Conservation (phyloP, 2,888 invertebrate species). For the Cryptocheilus praepositus region DNA sequence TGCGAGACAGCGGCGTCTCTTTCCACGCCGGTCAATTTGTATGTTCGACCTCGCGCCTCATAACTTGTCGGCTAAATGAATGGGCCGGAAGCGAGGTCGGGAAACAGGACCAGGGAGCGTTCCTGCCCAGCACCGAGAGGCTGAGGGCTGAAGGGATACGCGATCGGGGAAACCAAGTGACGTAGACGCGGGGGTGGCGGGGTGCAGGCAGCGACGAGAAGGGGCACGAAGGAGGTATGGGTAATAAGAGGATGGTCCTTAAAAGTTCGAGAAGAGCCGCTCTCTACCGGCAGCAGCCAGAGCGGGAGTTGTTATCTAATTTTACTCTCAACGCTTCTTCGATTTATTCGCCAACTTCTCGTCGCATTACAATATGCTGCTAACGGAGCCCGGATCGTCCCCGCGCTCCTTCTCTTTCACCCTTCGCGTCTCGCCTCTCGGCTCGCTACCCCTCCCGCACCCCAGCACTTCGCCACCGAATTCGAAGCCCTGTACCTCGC, state of each 20-base stretch:
- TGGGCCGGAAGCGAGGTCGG: conserved; percentile 42
- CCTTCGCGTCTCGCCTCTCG: conserved; percentile 18
- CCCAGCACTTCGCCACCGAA: not conserved
- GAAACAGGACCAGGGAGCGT: conserved; percentile 23
- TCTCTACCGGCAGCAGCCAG: conserved; percentile 60
- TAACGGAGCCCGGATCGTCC: conserved; percentile 64
- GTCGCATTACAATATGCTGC: conserved; percentile 75
- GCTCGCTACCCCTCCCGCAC: not conserved
- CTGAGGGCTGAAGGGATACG: conserved; percentile 8
- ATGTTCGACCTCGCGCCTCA: conserved; percentile 63
- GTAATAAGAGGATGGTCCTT: conserved; percentile 69
- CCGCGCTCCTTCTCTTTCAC: conserved; percentile 15
- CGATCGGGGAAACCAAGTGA: conserved; percentile 14
- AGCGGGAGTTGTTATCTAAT: conserved; percentile 74
- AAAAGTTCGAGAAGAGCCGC: conserved; percentile 67
- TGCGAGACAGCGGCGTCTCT: not conserved
- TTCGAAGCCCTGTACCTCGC: not conserved
- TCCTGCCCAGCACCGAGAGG: conserved; percentile 7
- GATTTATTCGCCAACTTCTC: conserved; percentile 75
- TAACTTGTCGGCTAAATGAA: conserved; percentile 66
- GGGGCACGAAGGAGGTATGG: conserved; percentile 40
- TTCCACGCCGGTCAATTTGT: conserved; percentile 56
- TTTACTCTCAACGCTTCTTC: conserved; percentile 75
- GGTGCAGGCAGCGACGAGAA: conserved; percentile 20
- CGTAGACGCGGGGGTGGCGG: conserved; percentile 15